Percentiles rank a stretch among this genome's conserved stretches.
Evolutionary conservation across 1,140 invertebrate genomes (phyloP).

Genomic region (Delia radicum): DNA sequence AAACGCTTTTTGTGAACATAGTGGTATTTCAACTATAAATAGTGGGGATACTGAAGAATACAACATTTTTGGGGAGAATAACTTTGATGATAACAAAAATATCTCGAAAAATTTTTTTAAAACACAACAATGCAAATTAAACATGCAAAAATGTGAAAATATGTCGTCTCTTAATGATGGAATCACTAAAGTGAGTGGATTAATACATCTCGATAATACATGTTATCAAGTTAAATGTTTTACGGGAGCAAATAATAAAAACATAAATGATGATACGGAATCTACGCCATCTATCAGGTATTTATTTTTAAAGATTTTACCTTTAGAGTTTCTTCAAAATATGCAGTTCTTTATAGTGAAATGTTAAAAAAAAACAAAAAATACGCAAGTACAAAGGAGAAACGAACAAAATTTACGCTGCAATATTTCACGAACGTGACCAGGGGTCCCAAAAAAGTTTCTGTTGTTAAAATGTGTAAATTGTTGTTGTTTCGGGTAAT

Average conservation of each 20-base stretch:
- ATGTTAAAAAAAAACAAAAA: too few relatives aligned
- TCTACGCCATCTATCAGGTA: neutral
- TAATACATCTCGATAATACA: constrained; percentile 43
- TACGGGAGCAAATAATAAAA: neutral
- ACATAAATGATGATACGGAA: neutral
- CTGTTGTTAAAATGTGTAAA: too few relatives aligned
- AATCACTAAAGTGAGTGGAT: constrained; percentile 28
- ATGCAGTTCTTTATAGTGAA: too few relatives aligned
- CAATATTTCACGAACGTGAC: too few relatives aligned
- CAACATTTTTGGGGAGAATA: neutral
- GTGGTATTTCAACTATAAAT: neutral
- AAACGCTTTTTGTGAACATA: constrained; percentile 9
- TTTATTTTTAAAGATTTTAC: too few relatives aligned
- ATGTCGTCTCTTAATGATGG: neutral
- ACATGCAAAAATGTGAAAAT: neutral
- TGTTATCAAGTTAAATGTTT: constrained; percentile 43
- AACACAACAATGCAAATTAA: neutral
- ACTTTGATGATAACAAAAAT: neutral
- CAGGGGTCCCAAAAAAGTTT: too few relatives aligned
- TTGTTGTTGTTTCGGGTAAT: too few relatives aligned
- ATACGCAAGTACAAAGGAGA: too few relatives aligned
- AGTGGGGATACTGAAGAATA: neutral
- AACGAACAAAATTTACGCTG: too few relatives aligned
- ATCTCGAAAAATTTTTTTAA: too few relatives aligned
- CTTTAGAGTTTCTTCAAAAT: too few relatives aligned